Evolutionary conservation across 2,797 vertebrate species (phyloP), one percentile per base, ranked within the genome.

Genomic region (Periophthalmus magnuspinnatus): DNA sequence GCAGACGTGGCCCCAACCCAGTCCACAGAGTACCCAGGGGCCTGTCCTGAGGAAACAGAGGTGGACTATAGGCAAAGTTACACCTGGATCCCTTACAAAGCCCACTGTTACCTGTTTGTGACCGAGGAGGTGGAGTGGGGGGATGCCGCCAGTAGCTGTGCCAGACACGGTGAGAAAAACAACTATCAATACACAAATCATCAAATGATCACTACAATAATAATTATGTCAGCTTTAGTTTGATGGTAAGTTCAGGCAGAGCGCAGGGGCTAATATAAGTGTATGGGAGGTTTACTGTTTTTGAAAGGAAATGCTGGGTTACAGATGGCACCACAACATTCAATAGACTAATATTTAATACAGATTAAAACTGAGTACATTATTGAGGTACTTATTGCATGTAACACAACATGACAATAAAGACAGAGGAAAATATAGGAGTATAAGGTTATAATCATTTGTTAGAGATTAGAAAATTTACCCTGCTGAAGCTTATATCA

Each of bases 51-150:
- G 16, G 86, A 86, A 2, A 72, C 89, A 0, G 71, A 78, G 10
- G 82, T 67, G 32, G 78, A 85, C 2, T 81, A 74, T 65, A 64
- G 70, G 0, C 45, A 75, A 50, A 82, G n/a, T 32, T 76, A 70
- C 1, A 70, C 90, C 0, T 99, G 97, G 97, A 70, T 96, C 59
- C 95, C 97, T 32, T 98, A 90, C 77, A 93, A 87, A 62, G 89
- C 90, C 19, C 82, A 96, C 62, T 99, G 97, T 68, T 99, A 98
- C 79, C 83, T 93, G 59, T 90, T 98, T 59, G 75, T 95, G 59
- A 90, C 90, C 7, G 88, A 94, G 0, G 82, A 81, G 62, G 82
- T 87, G 2, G 90, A 91, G 68, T 98, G 97, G 97, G 78, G 93
- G 34, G 84, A 93, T 28, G 95, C 96, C 2, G 93, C 93, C 16